Evolutionary conservation across 1,140 invertebrate species (phyloP), one percentile per base, ranked within the genome.

Genomic region (Solenopsis fugax): DNA sequence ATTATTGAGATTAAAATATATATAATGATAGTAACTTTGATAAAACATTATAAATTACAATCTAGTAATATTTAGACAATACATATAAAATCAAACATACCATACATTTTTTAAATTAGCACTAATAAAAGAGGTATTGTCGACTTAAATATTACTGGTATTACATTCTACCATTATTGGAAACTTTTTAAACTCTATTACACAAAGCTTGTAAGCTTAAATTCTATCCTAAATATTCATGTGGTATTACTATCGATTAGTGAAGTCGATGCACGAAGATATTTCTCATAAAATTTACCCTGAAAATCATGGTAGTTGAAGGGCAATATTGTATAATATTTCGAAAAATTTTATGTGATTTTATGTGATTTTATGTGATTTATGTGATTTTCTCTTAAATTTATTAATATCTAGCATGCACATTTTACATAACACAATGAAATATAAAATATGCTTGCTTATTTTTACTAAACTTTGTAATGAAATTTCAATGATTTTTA

Each of bases 201-300:
- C 18, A 5, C 18, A 56, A 54, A 41, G 2, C 34, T 56, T 5
- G 7, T n/a, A 69, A 69, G 4, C 34, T 80, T 41, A 52, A 78
- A 16, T 4, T 65, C 12, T 65, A 52, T 21, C 13, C 13, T 69
- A 9, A 34, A 80, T 69, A 29, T 80, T 80, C 54, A 80, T 80
- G 41, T 67, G 29, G 29, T 29, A 29, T 29, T 29, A 29, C 29
- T 29, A 29, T 29, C 29, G 29, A 29, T 29, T 29, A 29, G 29
- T 29, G 29, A 29, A 29, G 29, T 29, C 29, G 29, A 29, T 29
- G 29, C 29, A 29, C 29, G 29, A 29, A 29, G 29, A 29, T 0
- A 29, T 29, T 29, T 29, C 29, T 29, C 29, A 29, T 29, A 29
- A 29, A 29, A 29, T 29, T 29, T 29, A 29, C 2, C 2, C 29